Evolutionary conservation across 2,888 invertebrate genomes (phyloP).

Genomic region (Drosophila mayaguana): DNA sequence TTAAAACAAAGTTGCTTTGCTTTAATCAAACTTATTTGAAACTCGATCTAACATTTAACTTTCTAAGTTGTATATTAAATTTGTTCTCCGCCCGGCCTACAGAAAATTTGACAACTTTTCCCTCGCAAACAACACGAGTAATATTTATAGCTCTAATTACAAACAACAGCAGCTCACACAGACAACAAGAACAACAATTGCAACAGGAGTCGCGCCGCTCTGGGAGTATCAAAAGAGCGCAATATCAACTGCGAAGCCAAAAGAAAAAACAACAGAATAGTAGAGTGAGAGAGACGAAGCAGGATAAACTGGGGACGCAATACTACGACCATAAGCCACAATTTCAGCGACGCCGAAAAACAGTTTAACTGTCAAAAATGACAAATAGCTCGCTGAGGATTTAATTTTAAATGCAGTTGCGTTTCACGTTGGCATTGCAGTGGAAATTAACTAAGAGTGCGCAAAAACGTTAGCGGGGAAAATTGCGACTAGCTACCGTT

Average conservation of each 20-base stretch:
- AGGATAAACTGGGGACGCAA: conserved; percentile 27
- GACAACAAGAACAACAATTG: conserved; percentile 50
- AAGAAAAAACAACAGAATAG: not conserved
- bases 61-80: conserved; percentile 22
- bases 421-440: conserved; percentile 59
- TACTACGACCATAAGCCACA: conserved; percentile 67
- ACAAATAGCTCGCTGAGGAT: conserved; percentile 77
- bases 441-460: conserved; percentile 67
- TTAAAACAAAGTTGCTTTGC: not conserved
- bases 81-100: conserved; percentile 1
- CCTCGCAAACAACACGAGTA: conserved; percentile 5
- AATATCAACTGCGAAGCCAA: conserved; percentile 30
- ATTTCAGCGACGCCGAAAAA: conserved; percentile 59
- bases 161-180: conserved; percentile 59
- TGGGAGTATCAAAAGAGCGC: conserved; percentile 47
- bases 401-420: conserved; percentile 76
- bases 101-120: conserved; percentile 9
- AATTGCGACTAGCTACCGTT: conserved; percentile 29
- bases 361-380: conserved; percentile 79
- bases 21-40: conserved; percentile 13
- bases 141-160: conserved; percentile 71
- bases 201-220: conserved; percentile 63
- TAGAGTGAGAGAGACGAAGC: not conserved
- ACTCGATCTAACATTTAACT: conserved; percentile 25
- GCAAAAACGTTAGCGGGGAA: conserved; percentile 43